Percentiles rank a stretch among this genome's conserved stretches.
These are phyloP conservation scores for Nycteola revayana DNA, from an alignment of 2,888 invertebrate genomes.

Conservation along the genomic window DNA sequence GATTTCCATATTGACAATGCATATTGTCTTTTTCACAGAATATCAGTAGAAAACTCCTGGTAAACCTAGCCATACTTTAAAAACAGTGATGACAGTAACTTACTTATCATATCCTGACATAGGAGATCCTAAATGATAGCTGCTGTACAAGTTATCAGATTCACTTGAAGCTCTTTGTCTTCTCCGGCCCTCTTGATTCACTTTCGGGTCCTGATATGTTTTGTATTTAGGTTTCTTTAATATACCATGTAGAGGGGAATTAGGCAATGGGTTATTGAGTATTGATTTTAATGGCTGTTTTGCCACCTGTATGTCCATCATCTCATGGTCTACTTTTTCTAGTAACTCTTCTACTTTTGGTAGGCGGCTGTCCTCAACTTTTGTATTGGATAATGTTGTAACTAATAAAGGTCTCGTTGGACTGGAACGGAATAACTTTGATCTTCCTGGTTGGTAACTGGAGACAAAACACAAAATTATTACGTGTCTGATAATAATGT, in stretches of 20 bases:
- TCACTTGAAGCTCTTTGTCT: conserved; percentile 75
- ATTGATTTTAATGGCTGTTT: conserved; percentile 75
- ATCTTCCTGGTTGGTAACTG: conserved; percentile 63
- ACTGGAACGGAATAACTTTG: conserved; percentile 61
- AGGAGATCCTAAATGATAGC: conserved; percentile 51
- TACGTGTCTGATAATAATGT: too few relatives aligned
- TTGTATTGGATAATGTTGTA: conserved; percentile 65
- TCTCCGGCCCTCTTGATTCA: conserved; percentile 59
- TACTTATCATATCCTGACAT: conserved; percentile 67
- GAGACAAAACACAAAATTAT: too few relatives aligned
- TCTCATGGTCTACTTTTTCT: conserved; percentile 70
- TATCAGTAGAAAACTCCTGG: conserved; percentile 4
- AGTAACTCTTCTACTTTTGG: conserved; percentile 75
- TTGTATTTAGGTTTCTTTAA: conserved; percentile 70
- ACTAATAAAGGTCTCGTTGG: conserved; percentile 63
- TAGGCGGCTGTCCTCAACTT: conserved; percentile 62
- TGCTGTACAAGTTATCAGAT: conserved; percentile 69
- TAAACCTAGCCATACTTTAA: conserved; percentile 7
- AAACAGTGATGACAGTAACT: conserved; percentile 32
- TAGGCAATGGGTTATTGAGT: conserved; percentile 69
- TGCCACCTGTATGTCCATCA: conserved; percentile 58
- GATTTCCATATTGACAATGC: conserved; percentile 14
- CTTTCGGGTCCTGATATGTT: conserved; percentile 52
- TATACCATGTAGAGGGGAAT: conserved; percentile 65
- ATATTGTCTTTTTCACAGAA: conserved; percentile 9